Evolutionary conservation across 2,888 invertebrate species (phyloP).

Genomic region (Plusia festucae): DNA sequence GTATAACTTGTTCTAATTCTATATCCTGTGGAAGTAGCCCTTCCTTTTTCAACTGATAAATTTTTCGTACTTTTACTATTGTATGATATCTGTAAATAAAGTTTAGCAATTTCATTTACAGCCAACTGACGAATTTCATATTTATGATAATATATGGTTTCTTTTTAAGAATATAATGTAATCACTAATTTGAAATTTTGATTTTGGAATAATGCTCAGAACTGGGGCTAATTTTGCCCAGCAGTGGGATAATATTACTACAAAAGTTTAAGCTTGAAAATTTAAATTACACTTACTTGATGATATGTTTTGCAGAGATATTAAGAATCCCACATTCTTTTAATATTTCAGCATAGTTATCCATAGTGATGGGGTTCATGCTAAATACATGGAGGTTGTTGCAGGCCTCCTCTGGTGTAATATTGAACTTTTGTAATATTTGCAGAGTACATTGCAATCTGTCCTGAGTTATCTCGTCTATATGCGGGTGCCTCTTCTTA

Average conservation of each 20-base stretch:
- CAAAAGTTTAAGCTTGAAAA: not conserved
- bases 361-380: constrained; percentile 87
- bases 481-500: constrained; percentile 76
- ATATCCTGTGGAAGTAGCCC: constrained; percentile 71
- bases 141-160: not conserved
- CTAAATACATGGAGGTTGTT: constrained; percentile 88
- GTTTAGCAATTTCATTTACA: not conserved
- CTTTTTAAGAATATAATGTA: too few species aligned
- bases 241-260: not conserved
- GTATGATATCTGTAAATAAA: constrained; percentile 80
- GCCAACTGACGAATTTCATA: too few species aligned
- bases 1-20: constrained; percentile 73
- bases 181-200: too few species aligned
- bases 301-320: constrained; percentile 79
- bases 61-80: constrained; percentile 74
- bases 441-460: constrained; percentile 74
- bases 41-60: constrained; percentile 75
- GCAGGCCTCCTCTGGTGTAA: constrained; percentile 86
- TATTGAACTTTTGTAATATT: constrained; percentile 81
- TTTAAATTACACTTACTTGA: constrained; percentile 69
- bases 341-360: constrained; percentile 90
- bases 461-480: constrained; percentile 71
- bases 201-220: too few species aligned
- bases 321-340: constrained; percentile 90
- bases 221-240: too few species aligned